phyloP scores from a whole-genome alignment of 1,140 invertebrate genomes.

The Oryctes rhinoceros region DNA sequence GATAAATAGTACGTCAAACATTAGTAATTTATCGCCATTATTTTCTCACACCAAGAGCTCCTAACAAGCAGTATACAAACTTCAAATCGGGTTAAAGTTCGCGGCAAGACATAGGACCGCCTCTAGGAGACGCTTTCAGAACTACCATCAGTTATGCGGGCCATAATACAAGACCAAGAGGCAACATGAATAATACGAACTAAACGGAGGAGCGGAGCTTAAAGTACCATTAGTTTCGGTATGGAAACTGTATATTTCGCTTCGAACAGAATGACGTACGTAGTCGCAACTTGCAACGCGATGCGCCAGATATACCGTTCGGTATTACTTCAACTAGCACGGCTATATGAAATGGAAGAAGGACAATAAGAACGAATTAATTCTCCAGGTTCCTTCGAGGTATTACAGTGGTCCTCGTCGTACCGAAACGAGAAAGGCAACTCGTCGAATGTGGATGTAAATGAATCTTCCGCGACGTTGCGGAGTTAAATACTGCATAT shows the following conservation, averaged over 20 bases:
- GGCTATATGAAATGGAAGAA: background rate
- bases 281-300: background rate
- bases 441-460: too few relatives aligned
- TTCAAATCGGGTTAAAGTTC: constrained; percentile 4
- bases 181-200: background rate
- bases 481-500: too few relatives aligned
- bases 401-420: too few relatives aligned
- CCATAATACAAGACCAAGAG: background rate
- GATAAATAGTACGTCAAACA: background rate
- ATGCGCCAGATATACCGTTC: too few relatives aligned
- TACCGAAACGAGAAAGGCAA: too few relatives aligned
- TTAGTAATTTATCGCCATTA: background rate
- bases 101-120: background rate
- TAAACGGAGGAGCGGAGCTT: background rate
- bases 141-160: background rate
- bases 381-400: too few relatives aligned
- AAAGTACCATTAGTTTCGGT: background rate
- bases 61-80: background rate
- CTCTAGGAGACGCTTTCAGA: background rate
- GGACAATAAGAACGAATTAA: too few relatives aligned
- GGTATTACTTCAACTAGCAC: too few relatives aligned
- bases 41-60: background rate
- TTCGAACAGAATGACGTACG: background rate
- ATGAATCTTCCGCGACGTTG: too few relatives aligned
- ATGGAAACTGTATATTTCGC: background rate